These are phyloP conservation scores for Zenarchopterus dispar DNA, from an alignment of 2,797 vertebrate species.

Conservation along the genomic window DNA sequence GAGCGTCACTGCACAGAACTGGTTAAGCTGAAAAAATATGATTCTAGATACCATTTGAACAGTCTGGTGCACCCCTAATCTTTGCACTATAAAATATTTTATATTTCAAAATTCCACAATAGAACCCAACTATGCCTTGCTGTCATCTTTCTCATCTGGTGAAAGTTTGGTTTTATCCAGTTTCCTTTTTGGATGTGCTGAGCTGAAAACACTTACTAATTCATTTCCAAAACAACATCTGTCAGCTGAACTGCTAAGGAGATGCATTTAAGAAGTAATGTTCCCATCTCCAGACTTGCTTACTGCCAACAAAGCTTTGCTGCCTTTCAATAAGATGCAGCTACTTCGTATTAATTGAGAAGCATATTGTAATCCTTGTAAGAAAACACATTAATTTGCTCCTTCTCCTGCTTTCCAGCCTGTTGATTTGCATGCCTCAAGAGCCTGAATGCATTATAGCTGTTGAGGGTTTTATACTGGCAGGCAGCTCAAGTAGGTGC, in stretches of 20 bases:
- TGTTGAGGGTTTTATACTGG: slow-evolving; percentile 61
- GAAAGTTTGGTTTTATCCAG: slow-evolving; percentile 2
- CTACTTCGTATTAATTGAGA: not conserved
- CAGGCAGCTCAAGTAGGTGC: slow-evolving; percentile 70
- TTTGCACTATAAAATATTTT: not conserved
- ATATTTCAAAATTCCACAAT: slow-evolving; percentile 12
- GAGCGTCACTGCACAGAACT: not conserved
- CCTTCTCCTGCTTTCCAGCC: slow-evolving; percentile 14
- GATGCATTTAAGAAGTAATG: slow-evolving; percentile 32
- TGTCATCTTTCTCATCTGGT: slow-evolving; percentile 17
- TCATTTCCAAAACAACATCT: slow-evolving; percentile 28
- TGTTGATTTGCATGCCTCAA: slow-evolving; percentile 48
- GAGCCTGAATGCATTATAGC: slow-evolving; percentile 39
- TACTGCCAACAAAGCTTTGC: slow-evolving; percentile 3
- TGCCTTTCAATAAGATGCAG: not conserved
- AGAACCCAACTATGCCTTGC: slow-evolving; percentile 6
- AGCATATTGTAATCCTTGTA: not conserved
- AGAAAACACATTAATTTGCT: slow-evolving; percentile 5
- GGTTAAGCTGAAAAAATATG: not conserved
- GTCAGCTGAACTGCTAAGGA: slow-evolving; percentile 28
- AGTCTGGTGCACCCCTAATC: not conserved
- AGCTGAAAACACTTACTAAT: slow-evolving; percentile 4
- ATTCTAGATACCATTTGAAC: no score
- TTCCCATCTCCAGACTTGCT: slow-evolving; percentile 10
- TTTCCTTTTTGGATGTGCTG: slow-evolving; percentile 14